Base-by-base conservation (phyloP, 37 sponge, comb jelly and placozoan genomes). In the Lycopodina hypogea region DNA sequence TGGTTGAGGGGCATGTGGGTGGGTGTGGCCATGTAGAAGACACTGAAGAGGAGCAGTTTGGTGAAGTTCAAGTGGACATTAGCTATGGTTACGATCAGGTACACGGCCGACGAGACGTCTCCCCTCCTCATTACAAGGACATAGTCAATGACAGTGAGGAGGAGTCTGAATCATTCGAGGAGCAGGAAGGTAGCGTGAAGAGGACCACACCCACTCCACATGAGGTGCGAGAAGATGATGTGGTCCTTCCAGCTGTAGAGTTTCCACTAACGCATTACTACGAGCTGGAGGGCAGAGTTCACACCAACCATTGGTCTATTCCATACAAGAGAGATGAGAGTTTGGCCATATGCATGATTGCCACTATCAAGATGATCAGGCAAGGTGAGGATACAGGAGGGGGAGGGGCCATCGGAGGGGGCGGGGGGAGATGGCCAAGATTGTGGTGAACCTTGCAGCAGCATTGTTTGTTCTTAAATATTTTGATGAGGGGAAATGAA, bases 271-370 rank as follows among this genome's bases (percentile, higher is more conserved):
- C 91, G 1, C 84, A 90, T 76, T 90, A 83, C 55, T 96, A 93
- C 68, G 97, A 96, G 77, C 73, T 96, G 48, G 97, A 96, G 66
- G 77, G 89, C n/a, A 79, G 96, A 21, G 84, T 90, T 12, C 86
- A 90, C 75, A 91, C 91, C 32, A 93, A 96, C 72, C 89, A 82
- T 65, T 96, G 97, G 97, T 93, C 97, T 68, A 87, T 96, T 21
- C 97, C 97, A 0, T 83, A 80, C 59, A 84, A 84, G 58, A 72
- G 78, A 45, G 79, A 84, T 23, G 97, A 96, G 78, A 84, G 88
- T n/a, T 75, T 96, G 69, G 94, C 83, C 15, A 88, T 80, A n/a
- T 90, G 94, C 55, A 84, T 96, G 78, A 41, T 78, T 41, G 91
- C 94, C 0, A 41, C 91, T 64, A 88, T 79, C 34, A 76, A 60